These are phyloP conservation scores for Paedocypris sp. DNA, from an alignment of 2,113 vertebrate species.

Conservation along the genomic window DNA sequence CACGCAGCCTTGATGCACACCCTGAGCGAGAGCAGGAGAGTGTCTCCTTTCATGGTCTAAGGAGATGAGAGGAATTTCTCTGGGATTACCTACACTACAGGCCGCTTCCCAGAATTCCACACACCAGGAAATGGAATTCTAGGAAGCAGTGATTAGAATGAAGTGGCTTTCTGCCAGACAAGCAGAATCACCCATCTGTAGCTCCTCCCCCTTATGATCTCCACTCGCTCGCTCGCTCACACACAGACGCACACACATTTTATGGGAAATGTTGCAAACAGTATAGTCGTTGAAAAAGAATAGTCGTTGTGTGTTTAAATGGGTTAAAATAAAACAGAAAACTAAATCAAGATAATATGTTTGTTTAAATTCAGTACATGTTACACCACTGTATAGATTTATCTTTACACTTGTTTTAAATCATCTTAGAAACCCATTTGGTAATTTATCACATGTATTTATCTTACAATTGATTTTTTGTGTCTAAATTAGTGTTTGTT, in stretches of 20 bases:
- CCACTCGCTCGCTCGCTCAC: neutral
- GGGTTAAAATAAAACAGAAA: too few species aligned
- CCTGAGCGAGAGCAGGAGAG: constrained; percentile 5
- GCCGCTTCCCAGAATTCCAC: constrained; percentile 35
- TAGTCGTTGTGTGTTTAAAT: too few species aligned
- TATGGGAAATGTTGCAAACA: too few species aligned
- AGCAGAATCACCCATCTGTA: constrained; percentile 18
- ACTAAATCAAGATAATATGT: too few species aligned
- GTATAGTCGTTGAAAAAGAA: too few species aligned
- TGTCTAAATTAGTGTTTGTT: neutral
- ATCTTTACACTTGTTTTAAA: too few species aligned
- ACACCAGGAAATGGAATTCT: constrained; percentile 37
- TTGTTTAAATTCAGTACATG: too few species aligned
- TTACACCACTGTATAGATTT: too few species aligned
- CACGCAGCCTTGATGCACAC: neutral
- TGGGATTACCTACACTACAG: constrained; percentile 33
- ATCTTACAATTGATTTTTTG: too few species aligned
- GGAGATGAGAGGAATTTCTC: constrained; percentile 36
- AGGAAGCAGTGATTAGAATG: constrained; percentile 35
- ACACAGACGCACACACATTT: neutral
- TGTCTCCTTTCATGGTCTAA: constrained; percentile 30
- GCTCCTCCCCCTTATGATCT: neutral
- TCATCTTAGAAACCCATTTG: too few species aligned
- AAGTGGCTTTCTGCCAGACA: constrained; percentile 30
- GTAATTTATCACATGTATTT: neutral